A percentile compares a stretch with the other conserved stretches of the same genome.
phyloP scores from a whole-genome alignment of 2,113 vertebrate genomes.

The Ciconia stormi region DNA sequence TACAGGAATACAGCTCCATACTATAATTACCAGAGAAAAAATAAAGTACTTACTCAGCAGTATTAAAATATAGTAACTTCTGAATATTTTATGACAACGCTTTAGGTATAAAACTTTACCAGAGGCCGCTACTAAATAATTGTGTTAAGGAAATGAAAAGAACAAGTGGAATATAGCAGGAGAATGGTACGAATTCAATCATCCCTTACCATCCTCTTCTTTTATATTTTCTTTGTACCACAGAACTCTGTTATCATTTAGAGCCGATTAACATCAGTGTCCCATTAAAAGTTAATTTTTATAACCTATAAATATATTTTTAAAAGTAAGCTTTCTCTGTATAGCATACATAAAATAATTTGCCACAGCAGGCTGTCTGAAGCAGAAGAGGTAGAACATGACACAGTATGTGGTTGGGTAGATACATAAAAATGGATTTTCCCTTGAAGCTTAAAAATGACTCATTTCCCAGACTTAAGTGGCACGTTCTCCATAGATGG shows the following conservation, averaged over 20 bases:
- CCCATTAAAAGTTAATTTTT: not conserved
- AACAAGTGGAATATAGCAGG: not conserved
- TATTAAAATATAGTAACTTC: conserved; percentile 68
- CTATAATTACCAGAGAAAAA: conserved; percentile 44
- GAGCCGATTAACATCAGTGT: not conserved
- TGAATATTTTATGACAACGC: conserved; percentile 76
- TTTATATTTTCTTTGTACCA: not conserved
- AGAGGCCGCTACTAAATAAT: conserved; percentile 32
- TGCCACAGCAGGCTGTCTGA: not conserved
- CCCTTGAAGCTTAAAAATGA: not conserved
- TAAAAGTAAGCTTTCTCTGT: not conserved
- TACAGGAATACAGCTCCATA: conserved; percentile 37
- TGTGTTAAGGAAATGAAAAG: conserved; percentile 31
- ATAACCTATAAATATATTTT: not conserved
- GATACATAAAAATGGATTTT: not conserved
- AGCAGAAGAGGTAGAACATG: not conserved
- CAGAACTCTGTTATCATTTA: not conserved
- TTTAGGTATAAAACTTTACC: conserved; percentile 74
- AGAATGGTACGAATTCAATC: not conserved
- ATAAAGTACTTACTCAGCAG: conserved; percentile 70
- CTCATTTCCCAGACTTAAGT: not conserved
- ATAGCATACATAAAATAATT: not conserved
- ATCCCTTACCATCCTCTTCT: not conserved
- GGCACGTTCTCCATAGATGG: not conserved
- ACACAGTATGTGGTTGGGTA: not conserved